Conservation (phyloP, 2,113 vertebrate species). For the Tamias sibiricus region DNA sequence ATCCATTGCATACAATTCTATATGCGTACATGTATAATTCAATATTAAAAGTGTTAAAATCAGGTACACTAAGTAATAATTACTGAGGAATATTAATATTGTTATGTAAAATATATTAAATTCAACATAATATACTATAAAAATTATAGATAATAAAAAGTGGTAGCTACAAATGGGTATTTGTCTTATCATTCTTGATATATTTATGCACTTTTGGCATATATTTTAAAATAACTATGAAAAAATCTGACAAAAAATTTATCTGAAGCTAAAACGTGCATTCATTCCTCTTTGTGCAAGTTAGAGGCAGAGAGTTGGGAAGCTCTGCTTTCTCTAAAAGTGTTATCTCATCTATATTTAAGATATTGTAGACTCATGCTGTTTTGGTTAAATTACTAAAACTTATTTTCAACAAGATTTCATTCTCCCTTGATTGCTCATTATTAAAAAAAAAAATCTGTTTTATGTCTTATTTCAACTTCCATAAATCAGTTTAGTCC, state of each 20-base stretch:
- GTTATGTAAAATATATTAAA: neutral
- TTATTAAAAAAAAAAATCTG: neutral
- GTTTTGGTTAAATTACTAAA: constrained; percentile 38
- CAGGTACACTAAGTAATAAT: neutral
- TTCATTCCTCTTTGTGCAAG: neutral
- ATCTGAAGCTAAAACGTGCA: neutral
- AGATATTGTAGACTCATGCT: neutral
- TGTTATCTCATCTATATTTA: neutral
- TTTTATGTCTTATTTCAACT: neutral
- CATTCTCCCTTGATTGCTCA: neutral
- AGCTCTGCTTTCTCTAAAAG: neutral
- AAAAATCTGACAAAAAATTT: neutral
- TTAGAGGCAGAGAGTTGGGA: neutral
- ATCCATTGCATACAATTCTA: neutral
- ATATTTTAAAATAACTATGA: constrained; percentile 13
- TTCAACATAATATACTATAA: neutral
- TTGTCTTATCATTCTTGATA: neutral
- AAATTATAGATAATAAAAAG: neutral
- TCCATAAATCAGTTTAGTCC: neutral
- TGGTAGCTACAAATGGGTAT: neutral
- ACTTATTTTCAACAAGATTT: neutral
- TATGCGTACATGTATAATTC: neutral
- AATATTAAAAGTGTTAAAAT: neutral
- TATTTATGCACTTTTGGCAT: neutral
- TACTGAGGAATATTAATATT: constrained; percentile 35